These are phyloP conservation scores for Spisula solida DNA, from an alignment of 2,888 invertebrate genomes.

Conservation along the genomic window DNA sequence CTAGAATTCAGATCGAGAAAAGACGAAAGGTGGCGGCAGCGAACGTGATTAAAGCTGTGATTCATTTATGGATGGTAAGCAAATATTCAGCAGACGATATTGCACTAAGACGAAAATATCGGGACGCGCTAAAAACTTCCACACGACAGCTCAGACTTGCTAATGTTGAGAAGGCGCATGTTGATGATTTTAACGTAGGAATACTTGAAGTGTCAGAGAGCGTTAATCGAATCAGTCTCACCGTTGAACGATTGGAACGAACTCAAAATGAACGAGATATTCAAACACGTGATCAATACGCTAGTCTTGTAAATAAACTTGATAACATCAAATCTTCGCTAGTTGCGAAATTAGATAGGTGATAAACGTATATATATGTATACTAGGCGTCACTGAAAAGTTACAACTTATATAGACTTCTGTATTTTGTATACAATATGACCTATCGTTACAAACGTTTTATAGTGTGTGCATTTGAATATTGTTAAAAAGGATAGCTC, in stretches of 20 bases:
- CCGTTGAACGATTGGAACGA: slow-evolving; percentile 52
- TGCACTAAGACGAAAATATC: slow-evolving; percentile 61
- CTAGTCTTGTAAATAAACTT: slow-evolving; percentile 61
- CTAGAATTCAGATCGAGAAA: slow-evolving; percentile 79
- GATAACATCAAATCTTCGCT: slow-evolving; percentile 81
- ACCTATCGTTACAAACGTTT: too few relatives aligned
- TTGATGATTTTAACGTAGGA: slow-evolving; percentile 80
- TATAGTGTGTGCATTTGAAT: too few relatives aligned
- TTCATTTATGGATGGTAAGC: slow-evolving; percentile 73
- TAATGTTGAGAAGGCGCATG: slow-evolving; percentile 73
- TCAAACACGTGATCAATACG: slow-evolving; percentile 39
- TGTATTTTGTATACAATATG: too few relatives aligned
- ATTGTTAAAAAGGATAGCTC: too few relatives aligned
- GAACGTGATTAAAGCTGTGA: slow-evolving; percentile 78
- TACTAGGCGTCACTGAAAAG: too few relatives aligned
- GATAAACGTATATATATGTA: background rate
- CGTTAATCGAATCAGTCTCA: slow-evolving; percentile 69
- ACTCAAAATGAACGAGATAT: slow-evolving; percentile 35
- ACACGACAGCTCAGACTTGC: slow-evolving; percentile 75
- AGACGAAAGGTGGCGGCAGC: slow-evolving; percentile 78
- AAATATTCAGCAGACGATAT: slow-evolving; percentile 63
- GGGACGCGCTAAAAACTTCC: slow-evolving; percentile 72
- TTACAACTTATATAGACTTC: too few relatives aligned
- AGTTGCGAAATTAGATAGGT: background rate
- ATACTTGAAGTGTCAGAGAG: slow-evolving; percentile 80